Evolutionary conservation across 2,888 invertebrate genomes (phyloP), one percentile per base, ranked within the genome.

Genomic region (Eupithecia vulgata): DNA sequence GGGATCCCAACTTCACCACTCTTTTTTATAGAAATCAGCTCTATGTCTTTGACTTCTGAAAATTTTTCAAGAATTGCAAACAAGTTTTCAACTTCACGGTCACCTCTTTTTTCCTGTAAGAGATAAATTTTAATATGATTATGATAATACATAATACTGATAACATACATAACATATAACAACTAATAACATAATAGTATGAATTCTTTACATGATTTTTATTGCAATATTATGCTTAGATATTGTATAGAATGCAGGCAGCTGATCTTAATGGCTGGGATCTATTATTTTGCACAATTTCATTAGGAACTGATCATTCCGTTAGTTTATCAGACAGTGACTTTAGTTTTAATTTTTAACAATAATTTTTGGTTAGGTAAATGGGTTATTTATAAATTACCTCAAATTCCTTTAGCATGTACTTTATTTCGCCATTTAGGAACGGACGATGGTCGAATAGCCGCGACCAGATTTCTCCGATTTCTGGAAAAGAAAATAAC

Each of bases 391-490:
- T 13, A 25, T 2, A n/a, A 30, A 35, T 30, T 52, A 97, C 97
- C 96, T 98, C 98, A 92, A 98, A 98, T 88, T 98, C 98, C 80
- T 96, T 96, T 7, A 98, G 89, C 91, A 97, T 97, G 88, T 96
- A 96, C 81, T 96, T 96, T 79, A 98, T 96, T 95, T 98, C 98
- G 72, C 98, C 98, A 91, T 96, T 97, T 74, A 98, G 89, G 88
- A 98, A 97, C 48, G 97, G 97, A 78, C 97, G 96, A 85, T 98
- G 98, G 90, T 98, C 98, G 91, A 98, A 97, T 74, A 98, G 93
- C 85, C 98, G 95, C 83, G 96, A 95, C 96, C 98, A 98, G 88
- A 98, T 96, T 91, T 97, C 97, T 78, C 96, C 96, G 81, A 97
- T 95, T 95, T 97, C 98, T 98, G 88, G 17, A 59, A 78, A 93